Conservation (phyloP, 2,888 invertebrate species). For the Torymus auratus region DNA sequence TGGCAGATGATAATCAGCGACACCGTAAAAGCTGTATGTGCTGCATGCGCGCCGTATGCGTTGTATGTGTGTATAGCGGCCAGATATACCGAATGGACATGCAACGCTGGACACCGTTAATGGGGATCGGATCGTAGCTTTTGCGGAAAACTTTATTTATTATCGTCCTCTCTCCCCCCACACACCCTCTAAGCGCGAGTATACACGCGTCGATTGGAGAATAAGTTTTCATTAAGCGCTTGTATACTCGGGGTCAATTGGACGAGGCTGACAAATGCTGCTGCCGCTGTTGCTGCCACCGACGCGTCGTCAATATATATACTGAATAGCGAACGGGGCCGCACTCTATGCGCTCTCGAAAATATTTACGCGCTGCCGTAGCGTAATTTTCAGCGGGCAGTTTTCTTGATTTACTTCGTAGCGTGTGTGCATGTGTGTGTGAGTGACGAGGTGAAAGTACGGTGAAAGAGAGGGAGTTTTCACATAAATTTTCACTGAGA, state of each 20-base stretch:
- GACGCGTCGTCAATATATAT: background rate
- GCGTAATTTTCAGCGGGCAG: background rate
- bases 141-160: constrained; percentile 50
- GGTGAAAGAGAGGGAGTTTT: background rate
- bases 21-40: constrained; percentile 47
- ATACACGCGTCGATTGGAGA: background rate
- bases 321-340: background rate
- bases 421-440: too few species aligned
- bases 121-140: constrained; percentile 7
- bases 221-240: constrained; percentile 44
- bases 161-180: background rate
- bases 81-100: background rate
- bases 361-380: constrained; percentile 39
- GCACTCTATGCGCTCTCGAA: constrained; percentile 1
- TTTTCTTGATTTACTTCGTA: background rate
- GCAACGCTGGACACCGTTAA: constrained; percentile 16
- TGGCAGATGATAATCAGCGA: constrained; percentile 58
- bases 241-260: constrained; percentile 45
- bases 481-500: constrained; percentile 32
- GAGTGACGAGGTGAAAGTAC: constrained; percentile 12
- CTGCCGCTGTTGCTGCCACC: too few species aligned
- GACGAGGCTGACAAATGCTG: constrained; percentile 37
- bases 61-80: background rate
- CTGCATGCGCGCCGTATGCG: background rate
- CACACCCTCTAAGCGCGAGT: background rate